These are phyloP conservation scores for Capreolus pygargus DNA, from an alignment of 2,113 vertebrate species.

Conservation along the genomic window DNA sequence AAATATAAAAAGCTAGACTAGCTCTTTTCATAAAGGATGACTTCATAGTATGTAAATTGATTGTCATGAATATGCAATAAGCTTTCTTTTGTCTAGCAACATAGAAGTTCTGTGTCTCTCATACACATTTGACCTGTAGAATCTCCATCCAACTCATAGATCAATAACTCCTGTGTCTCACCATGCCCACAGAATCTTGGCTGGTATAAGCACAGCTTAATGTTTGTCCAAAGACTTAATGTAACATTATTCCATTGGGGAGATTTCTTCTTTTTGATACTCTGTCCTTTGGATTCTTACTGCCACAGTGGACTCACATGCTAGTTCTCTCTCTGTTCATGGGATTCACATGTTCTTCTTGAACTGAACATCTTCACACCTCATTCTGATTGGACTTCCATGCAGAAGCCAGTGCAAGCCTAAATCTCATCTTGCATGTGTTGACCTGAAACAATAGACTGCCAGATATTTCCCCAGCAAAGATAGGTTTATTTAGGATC, in stretches of 20 bases:
- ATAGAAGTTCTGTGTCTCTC: background rate
- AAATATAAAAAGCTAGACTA: background rate
- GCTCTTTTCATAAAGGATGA: accelerated
- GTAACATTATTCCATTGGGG: background rate
- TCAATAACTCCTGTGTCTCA: background rate
- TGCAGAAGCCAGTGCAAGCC: background rate
- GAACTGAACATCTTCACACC: background rate
- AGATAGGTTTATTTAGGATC: background rate
- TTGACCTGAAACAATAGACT: background rate
- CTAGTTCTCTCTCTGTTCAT: background rate
- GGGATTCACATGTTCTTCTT: background rate
- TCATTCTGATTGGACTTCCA: background rate
- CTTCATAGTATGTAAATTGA: background rate
- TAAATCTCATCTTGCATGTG: background rate
- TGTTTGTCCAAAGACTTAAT: background rate
- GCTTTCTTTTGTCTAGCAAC: background rate
- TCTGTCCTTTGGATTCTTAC: background rate
- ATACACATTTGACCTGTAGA: background rate
- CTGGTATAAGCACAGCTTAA: background rate
- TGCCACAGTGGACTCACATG: background rate
- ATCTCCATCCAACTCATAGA: background rate
- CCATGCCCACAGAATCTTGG: accelerated
- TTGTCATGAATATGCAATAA: background rate
- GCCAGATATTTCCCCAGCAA: background rate
- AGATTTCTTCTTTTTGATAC: background rate